Base-by-base conservation (phyloP, 2,888 invertebrate species). In the Chrysotoxum bicinctum region DNA sequence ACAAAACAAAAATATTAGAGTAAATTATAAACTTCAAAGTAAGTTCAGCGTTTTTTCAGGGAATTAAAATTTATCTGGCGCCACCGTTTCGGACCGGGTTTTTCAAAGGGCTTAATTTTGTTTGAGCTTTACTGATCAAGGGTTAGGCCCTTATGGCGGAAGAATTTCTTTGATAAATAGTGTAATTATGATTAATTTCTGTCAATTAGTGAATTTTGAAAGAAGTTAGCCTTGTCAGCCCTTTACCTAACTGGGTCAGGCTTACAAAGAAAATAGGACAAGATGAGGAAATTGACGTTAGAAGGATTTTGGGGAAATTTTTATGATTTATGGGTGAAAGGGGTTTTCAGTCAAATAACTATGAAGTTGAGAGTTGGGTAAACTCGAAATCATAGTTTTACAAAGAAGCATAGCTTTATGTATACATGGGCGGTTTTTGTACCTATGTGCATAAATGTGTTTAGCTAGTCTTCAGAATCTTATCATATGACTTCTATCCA, bases 141-240 rank as follows among this genome's bases (percentile, higher is more conserved):
- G 50, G 30, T 66, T 10, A 16, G 23, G 35, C 23, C 50, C n/a
- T 37, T 37, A 50, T 35, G 66, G 32, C 48, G 66, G 50, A n/a
- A 45, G 14, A 64, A 45, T 35, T 32, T 3, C 32, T 66, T 66
- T 50, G 19, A 37, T 45, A 23, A 66, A 1, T 50, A n/a, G n/a
- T 50, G 19, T 35, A 50, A 66, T 66, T 50, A 66, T 50, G 35
- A 50, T 16, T 66, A 50, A 66, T 66, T 50, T 35, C 35, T 4
- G 23, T 35, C 66, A 66, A 66, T 66, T 66, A 66, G 5, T 32
- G 6, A 35, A 32, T 16, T 43, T 64, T n/a, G 16, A 12, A 26
- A 6, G 6, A 43, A 16, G 5, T 62, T 26, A 23, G 9, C 60
- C 37, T 40, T 60, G 60, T 64, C 45, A 64, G 64, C 64, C 48